phyloP scores from a whole-genome alignment of 2,113 vertebrate species.

The Acanthisitta chloris region DNA sequence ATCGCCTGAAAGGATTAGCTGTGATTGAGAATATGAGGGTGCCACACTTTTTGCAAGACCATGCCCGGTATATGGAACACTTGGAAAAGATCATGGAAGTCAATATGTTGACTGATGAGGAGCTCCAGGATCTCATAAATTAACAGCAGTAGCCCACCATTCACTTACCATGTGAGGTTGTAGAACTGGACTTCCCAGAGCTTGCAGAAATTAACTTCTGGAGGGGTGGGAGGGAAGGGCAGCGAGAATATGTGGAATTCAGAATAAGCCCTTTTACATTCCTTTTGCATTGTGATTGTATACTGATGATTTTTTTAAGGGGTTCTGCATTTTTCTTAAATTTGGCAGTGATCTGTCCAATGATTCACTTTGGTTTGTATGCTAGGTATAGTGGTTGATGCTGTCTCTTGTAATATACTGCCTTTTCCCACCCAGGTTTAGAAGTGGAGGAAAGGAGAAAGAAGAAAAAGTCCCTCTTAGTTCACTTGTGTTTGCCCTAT shows the following conservation, averaged over 20 bases:
- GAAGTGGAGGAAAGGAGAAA: neutral
- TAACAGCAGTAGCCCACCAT: neutral
- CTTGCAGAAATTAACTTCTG: neutral
- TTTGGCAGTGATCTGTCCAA: neutral
- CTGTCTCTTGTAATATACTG: neutral
- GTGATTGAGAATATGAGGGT: slow-evolving; percentile 84
- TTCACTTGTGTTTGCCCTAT: neutral
- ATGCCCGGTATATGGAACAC: slow-evolving; percentile 81
- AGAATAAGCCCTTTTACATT: neutral
- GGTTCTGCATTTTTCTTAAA: neutral
- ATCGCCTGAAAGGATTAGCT: slow-evolving; percentile 81
- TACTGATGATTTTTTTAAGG: neutral
- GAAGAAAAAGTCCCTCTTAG: neutral
- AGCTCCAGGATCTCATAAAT: slow-evolving; percentile 79
- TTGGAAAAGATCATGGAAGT: slow-evolving; percentile 91
- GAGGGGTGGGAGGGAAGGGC: neutral
- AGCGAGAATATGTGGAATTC: neutral
- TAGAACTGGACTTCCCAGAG: neutral
- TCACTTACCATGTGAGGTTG: neutral
- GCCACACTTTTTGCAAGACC: slow-evolving; percentile 90
- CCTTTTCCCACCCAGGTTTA: neutral
- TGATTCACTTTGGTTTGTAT: neutral
- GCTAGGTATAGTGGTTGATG: neutral
- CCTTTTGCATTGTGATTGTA: neutral
- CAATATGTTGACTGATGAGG: slow-evolving; percentile 86